These are phyloP conservation scores for Setipinna tenuifilis DNA, from an alignment of 2,797 vertebrate species.

Conservation along the genomic window DNA sequence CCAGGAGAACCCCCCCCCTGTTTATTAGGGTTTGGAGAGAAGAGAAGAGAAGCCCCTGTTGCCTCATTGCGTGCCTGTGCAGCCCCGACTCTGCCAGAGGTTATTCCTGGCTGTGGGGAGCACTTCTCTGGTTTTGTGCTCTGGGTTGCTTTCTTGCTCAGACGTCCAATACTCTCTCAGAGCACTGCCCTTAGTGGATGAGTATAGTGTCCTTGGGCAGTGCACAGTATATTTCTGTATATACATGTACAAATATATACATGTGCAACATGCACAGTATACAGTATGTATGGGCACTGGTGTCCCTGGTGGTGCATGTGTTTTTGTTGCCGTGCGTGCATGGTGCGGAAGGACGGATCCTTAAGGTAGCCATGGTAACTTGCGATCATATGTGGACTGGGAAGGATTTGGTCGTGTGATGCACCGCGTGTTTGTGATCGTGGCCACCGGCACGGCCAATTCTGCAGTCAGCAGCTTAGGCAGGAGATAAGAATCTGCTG, in stretches of 20 bases:
- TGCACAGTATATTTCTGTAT: no score
- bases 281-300: neutral
- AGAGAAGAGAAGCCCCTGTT: neutral
- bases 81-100: neutral
- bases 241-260: no score
- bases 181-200: no score
- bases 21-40: neutral
- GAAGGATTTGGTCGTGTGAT: constrained; percentile 25
- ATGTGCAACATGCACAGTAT: no score
- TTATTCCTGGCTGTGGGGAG: neutral
- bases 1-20: constrained; percentile 37
- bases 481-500: neutral
- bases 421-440: neutral
- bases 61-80: neutral
- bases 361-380: constrained; percentile 48
- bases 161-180: no score
- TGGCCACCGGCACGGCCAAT: neutral
- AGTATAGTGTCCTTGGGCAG: no score
- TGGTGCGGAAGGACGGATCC: neutral
- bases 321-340: neutral
- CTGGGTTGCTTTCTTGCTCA: neutral
- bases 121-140: neutral
- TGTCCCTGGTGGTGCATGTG: no score
- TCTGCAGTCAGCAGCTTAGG: neutral
- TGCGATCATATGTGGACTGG: constrained; percentile 26